Evolutionary conservation across 1,140 invertebrate species (phyloP).

Genomic region (Neodiprion virginianus): DNA sequence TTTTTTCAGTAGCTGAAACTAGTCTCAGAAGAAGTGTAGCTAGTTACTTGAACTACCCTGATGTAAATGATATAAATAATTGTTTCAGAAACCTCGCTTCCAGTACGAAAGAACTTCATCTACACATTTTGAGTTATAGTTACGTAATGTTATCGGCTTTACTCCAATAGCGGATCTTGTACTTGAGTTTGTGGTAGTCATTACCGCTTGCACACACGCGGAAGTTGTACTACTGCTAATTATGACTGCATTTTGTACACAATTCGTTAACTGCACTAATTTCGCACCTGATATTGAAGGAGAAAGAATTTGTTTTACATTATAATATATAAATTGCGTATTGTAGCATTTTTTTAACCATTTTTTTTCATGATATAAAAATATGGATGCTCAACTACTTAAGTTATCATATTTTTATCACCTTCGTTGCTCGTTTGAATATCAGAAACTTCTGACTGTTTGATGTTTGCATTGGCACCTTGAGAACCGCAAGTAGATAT

Average conservation of each 20-base stretch:
- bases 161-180: slow-evolving; percentile 20
- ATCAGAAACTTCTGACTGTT: slow-evolving; percentile 36
- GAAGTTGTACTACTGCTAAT: slow-evolving; percentile 28
- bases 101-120: neutral
- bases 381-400: slow-evolving; percentile 4
- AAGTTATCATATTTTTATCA: slow-evolving; percentile 30
- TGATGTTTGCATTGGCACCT: slow-evolving; percentile 32
- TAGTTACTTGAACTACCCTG: slow-evolving; percentile 14
- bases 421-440: slow-evolving; percentile 34
- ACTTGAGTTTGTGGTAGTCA: slow-evolving; percentile 27
- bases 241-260: slow-evolving; percentile 29
- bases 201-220: slow-evolving; percentile 20
- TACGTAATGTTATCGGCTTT: slow-evolving; percentile 27
- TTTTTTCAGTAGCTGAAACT: neutral
- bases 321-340: neutral
- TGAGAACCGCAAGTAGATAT: slow-evolving; percentile 22
- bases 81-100: slow-evolving; percentile 9
- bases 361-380: neutral
- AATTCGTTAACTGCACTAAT: slow-evolving; percentile 30
- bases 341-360: neutral
- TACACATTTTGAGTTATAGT: slow-evolving; percentile 18
- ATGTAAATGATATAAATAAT: slow-evolving; percentile 25
- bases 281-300: slow-evolving; percentile 32
- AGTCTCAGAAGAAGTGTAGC: neutral
- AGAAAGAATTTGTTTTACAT: neutral